phyloP scores from a whole-genome alignment of 1,140 invertebrate genomes.

The Callitettix versicolor region DNA sequence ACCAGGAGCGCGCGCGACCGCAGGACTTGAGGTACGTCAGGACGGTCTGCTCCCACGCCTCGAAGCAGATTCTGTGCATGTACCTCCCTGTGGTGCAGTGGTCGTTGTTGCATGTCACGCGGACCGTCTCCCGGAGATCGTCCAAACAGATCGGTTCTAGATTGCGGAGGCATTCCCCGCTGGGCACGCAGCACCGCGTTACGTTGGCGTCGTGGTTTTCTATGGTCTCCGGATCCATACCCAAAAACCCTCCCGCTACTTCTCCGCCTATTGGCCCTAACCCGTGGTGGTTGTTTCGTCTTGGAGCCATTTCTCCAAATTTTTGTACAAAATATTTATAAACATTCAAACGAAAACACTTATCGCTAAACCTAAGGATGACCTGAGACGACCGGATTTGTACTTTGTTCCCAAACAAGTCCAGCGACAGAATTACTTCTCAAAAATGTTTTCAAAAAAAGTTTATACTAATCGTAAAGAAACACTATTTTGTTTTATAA shows the following conservation, averaged over 20 bases:
- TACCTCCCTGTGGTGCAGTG: slow-evolving; percentile 73
- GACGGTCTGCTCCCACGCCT: slow-evolving; percentile 81
- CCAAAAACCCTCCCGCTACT: background rate
- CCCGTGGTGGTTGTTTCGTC: slow-evolving; percentile 10
- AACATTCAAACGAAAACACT: background rate
- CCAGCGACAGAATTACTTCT: background rate
- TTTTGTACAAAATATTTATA: background rate
- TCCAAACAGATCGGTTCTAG: slow-evolving; percentile 52
- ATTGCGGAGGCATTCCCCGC: slow-evolving; percentile 49
- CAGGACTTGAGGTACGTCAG: slow-evolving; percentile 79
- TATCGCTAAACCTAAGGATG: background rate
- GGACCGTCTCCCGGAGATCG: slow-evolving; percentile 67
- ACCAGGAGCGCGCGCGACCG: slow-evolving; percentile 84
- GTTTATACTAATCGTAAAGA: too few species aligned
- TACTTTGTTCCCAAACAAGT: slow-evolving; percentile 13
- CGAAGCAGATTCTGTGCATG: slow-evolving; percentile 94
- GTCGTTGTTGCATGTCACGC: slow-evolving; percentile 92
- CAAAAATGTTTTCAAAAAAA: slow-evolving; percentile 1
- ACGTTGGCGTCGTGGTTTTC: slow-evolving; percentile 31
- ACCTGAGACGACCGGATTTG: background rate
- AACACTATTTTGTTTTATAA: slow-evolving; percentile 8
- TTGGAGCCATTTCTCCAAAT: slow-evolving; percentile 14
- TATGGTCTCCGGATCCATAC: slow-evolving; percentile 2
- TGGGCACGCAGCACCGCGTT: slow-evolving; percentile 69
- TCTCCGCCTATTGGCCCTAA: slow-evolving; percentile 8